These are phyloP conservation scores for Peromyscus aztecus DNA, from an alignment of 2,797 vertebrate species.

Conservation along the genomic window DNA sequence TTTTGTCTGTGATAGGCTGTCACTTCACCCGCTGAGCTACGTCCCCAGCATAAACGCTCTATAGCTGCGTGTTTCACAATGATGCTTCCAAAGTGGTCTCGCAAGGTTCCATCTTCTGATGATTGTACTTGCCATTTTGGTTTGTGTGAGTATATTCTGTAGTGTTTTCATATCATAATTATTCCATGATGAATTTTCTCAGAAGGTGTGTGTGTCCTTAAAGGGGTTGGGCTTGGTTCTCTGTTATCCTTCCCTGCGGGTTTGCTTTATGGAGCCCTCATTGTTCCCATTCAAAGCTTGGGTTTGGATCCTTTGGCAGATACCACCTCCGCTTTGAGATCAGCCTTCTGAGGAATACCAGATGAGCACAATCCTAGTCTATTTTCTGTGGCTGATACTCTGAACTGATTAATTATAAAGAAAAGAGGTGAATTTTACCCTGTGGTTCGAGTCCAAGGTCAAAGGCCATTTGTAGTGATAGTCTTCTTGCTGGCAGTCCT, in stretches of 20 bases:
- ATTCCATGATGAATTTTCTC: neutral
- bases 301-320: neutral
- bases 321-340: neutral
- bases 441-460: neutral
- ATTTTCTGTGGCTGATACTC: neutral
- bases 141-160: neutral
- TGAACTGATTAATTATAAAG: neutral
- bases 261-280: neutral
- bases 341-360: neutral
- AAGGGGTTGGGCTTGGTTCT: neutral
- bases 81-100: neutral
- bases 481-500: neutral
- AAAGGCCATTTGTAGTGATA: neutral
- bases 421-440: neutral
- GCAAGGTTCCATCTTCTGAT: neutral
- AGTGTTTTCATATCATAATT: neutral
- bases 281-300: neutral
- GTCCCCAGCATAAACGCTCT: neutral
- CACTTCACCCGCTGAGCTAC: neutral
- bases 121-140: neutral
- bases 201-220: neutral
- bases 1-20: neutral
- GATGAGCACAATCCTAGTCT: neutral
- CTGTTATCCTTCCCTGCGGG: neutral
- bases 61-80: no score